phyloP scores from a whole-genome alignment of 2,888 invertebrate genomes.

The Phyllotreta striolata region DNA sequence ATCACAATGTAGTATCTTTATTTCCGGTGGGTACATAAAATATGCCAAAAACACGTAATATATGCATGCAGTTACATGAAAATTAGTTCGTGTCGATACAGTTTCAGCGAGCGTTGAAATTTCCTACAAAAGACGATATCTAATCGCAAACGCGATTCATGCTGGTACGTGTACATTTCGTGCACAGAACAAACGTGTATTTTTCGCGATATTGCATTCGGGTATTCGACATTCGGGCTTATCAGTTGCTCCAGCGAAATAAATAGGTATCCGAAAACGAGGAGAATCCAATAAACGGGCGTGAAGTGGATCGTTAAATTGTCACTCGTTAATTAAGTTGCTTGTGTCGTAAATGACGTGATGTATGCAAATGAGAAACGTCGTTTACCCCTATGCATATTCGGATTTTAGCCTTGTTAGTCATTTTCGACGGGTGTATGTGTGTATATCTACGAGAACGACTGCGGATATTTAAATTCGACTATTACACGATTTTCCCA shows the following conservation, averaged over 20 bases:
- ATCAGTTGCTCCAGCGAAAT: conserved; percentile 33
- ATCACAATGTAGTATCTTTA: too few relatives aligned
- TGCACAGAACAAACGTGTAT: not conserved
- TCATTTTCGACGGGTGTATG: conserved; percentile 16
- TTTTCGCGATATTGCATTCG: conserved; percentile 20
- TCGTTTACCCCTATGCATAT: conserved; percentile 32
- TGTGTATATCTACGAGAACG: conserved; percentile 20
- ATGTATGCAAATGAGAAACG: conserved; percentile 44
- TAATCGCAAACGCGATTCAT: conserved; percentile 6
- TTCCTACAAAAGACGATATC: not conserved
- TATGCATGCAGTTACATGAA: too few relatives aligned
- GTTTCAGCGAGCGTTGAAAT: not conserved
- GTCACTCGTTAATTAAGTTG: conserved; percentile 43
- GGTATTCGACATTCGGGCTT: conserved; percentile 22
- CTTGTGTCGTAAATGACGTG: conserved; percentile 44
- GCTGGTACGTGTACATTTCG: conserved; percentile 2
- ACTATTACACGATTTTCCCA: conserved; percentile 32
- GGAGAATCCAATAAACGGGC: conserved; percentile 35
- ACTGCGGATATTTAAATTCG: conserved; percentile 33
- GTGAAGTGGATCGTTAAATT: conserved; percentile 40
- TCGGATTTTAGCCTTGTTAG: conserved; percentile 18
- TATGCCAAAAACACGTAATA: too few relatives aligned
- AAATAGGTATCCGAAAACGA: conserved; percentile 35
- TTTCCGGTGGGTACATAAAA: too few relatives aligned
- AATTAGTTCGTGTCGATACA: too few relatives aligned